These are phyloP conservation scores for Rhagoletis zephyria DNA, from an alignment of 1,140 invertebrate genomes.

Conservation along the genomic window DNA sequence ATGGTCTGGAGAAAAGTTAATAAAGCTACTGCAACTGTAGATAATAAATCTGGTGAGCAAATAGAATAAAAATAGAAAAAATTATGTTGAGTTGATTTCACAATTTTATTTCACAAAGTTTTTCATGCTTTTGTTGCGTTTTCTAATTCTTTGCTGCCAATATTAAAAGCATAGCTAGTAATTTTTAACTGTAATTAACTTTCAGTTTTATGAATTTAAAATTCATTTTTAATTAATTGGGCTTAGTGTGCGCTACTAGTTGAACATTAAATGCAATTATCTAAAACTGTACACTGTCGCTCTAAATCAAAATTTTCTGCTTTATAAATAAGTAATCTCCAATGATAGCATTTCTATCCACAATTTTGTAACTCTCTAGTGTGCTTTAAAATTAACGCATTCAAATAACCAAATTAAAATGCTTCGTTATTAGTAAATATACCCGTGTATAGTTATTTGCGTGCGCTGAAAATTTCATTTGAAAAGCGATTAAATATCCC, in stretches of 20 bases:
- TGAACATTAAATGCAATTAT: too few relatives aligned
- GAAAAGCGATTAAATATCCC: conserved; percentile 14
- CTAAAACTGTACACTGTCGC: too few relatives aligned
- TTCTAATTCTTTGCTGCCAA: too few relatives aligned
- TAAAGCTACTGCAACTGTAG: neutral
- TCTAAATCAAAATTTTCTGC: too few relatives aligned
- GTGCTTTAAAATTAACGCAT: neutral
- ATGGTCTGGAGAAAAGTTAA: neutral
- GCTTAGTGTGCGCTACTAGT: too few relatives aligned
- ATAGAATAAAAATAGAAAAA: neutral
- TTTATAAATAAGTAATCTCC: too few relatives aligned
- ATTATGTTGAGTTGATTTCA: neutral
- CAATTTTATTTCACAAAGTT: neutral
- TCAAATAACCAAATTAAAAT: neutral
- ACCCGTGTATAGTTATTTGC: conserved; percentile 9
- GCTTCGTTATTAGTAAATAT: neutral
- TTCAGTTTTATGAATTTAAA: too few relatives aligned
- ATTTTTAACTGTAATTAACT: too few relatives aligned
- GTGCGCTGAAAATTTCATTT: neutral
- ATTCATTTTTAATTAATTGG: too few relatives aligned
- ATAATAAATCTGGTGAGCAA: neutral
- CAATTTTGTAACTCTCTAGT: neutral
- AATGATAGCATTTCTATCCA: too few relatives aligned
- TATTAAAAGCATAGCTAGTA: too few relatives aligned
- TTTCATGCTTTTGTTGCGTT: neutral